phyloP scores from a whole-genome alignment of 2,888 invertebrate genomes.

The Parnassius smintheus region DNA sequence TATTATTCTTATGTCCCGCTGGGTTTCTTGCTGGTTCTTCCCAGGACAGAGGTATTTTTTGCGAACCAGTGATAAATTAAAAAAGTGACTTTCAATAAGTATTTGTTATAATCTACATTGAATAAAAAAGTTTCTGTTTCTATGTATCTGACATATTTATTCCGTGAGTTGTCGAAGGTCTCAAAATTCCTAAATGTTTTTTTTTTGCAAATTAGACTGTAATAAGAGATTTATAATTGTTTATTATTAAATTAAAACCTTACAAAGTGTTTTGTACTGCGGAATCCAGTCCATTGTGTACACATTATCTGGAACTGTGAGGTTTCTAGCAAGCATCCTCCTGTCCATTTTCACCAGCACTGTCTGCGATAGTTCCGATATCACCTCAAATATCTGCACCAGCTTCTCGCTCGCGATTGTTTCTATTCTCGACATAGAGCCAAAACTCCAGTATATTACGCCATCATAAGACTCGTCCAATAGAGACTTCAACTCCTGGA shows the following conservation, averaged over 20 bases:
- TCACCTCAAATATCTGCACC: slow-evolving; percentile 69
- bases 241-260: slow-evolving; percentile 38
- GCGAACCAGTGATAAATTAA: no score
- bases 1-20: no score
- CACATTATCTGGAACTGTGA: slow-evolving; percentile 73
- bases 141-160: no score
- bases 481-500: slow-evolving; percentile 64
- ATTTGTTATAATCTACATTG: no score
- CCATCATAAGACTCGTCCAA: slow-evolving; percentile 72
- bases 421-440: slow-evolving; percentile 80
- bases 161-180: no score
- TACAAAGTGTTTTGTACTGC: slow-evolving; percentile 77
- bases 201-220: no score
- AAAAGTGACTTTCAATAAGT: no score
- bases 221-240: no score
- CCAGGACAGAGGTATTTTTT: no score
- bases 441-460: slow-evolving; percentile 81
- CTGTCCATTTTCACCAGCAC: slow-evolving; percentile 79
- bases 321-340: slow-evolving; percentile 64
- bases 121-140: no score
- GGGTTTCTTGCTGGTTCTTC: no score
- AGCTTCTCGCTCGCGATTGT: slow-evolving; percentile 72
- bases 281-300: slow-evolving; percentile 79
- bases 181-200: no score
- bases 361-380: slow-evolving; percentile 75